A percentile compares a stretch with the other conserved stretches of the same genome.
Conservation (phyloP, 2,797 vertebrate species). For the Mormyrus hasselquistii region DNA sequence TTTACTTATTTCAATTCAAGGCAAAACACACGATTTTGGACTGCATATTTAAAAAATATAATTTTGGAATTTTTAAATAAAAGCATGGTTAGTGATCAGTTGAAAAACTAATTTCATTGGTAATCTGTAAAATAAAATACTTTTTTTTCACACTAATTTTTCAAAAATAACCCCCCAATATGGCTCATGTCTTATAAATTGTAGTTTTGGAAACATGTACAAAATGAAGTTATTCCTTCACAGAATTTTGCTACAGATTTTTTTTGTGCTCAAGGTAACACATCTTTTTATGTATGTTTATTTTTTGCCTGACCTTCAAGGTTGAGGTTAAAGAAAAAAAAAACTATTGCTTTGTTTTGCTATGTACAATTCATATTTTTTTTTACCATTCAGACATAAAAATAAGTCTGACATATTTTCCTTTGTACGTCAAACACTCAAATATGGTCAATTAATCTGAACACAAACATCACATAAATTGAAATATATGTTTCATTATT, state of each 20-base stretch:
- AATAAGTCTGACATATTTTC: conserved; percentile 13
- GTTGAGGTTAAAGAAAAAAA: neutral
- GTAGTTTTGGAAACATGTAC: neutral
- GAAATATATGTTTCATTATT: conserved; percentile 44
- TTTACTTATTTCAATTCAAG: neutral
- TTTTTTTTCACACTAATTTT: neutral
- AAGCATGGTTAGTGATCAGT: neutral
- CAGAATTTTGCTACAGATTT: neutral
- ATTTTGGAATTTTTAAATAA: neutral
- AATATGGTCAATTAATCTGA: conserved; percentile 38
- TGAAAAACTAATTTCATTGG: neutral
- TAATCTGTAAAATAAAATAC: neutral
- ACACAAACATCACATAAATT: conserved; percentile 43
- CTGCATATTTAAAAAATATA: neutral
- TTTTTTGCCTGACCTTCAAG: neutral
- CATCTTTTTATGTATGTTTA: neutral
- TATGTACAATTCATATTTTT: neutral
- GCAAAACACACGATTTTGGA: neutral
- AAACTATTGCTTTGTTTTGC: neutral
- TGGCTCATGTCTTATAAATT: neutral
- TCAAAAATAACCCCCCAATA: neutral
- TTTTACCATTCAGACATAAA: conserved; percentile 1
- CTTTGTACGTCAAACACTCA: conserved; percentile 13
- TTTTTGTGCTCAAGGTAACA: neutral
- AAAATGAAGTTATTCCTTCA: neutral